Conservation (phyloP, 1,140 invertebrate genomes). For the Panagrolaimus sp. region DNA sequence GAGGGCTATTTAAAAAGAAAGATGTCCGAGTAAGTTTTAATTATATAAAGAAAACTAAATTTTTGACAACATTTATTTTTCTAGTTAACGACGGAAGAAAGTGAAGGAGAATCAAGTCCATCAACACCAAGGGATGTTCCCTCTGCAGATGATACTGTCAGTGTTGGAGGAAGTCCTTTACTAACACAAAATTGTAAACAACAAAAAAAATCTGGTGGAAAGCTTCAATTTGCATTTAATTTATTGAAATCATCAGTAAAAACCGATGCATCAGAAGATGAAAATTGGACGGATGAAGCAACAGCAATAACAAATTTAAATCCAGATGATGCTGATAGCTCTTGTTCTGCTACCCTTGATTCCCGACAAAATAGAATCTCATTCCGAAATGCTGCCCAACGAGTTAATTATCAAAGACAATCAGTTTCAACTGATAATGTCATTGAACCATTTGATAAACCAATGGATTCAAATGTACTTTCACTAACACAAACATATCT, state of each 20-base stretch:
- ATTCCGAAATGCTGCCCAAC: conserved; percentile 37
- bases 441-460: background rate
- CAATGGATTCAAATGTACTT: background rate
- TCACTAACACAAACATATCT: conserved; percentile 32
- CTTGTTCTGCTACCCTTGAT: background rate
- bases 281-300: conserved; percentile 35
- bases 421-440: conserved; percentile 38
- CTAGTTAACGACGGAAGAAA: conserved; percentile 33
- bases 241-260: conserved; percentile 36
- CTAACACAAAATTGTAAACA: conserved; percentile 33
- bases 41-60: background rate
- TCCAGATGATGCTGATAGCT: conserved; percentile 31
- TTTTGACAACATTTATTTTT: conserved; percentile 10
- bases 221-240: conserved; percentile 55
- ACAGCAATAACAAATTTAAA: conserved; percentile 22
- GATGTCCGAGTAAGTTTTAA: conserved; percentile 34
- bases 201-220: conserved; percentile 42
- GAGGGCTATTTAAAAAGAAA: conserved; percentile 55
- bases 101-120: conserved; percentile 52
- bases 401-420: conserved; percentile 35
- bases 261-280: conserved; percentile 35
- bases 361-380: conserved; percentile 30
- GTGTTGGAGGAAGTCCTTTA: conserved; percentile 40
- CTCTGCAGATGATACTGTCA: conserved; percentile 38
- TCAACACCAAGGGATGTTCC: conserved; percentile 51